A percentile compares a stretch with the other conserved stretches of the same genome.
phyloP scores from a whole-genome alignment of 2,113 vertebrate genomes.

The Odocoileus virginianus region DNA sequence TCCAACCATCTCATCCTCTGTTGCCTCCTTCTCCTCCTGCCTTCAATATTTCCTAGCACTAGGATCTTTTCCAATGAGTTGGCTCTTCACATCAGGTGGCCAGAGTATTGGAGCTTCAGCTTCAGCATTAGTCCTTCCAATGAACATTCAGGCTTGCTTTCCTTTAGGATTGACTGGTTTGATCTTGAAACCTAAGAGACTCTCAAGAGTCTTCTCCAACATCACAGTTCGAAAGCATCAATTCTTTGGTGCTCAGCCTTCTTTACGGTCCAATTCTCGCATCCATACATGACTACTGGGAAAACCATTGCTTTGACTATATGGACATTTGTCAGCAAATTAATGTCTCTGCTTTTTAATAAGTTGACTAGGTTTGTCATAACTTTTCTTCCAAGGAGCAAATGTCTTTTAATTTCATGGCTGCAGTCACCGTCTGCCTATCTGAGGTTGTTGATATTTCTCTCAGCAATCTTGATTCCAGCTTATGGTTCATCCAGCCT shows the following conservation, averaged over 20 bases:
- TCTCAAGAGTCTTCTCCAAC: not conserved
- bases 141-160: not conserved
- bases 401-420: not conserved
- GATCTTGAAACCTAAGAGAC: not conserved
- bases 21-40: not conserved
- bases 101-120: not conserved
- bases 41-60: not conserved
- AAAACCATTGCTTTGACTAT: not conserved
- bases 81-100: not conserved
- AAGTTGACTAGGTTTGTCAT: not conserved
- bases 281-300: not conserved
- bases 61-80: not conserved
- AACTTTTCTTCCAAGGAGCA: not conserved
- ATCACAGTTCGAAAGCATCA: rapidly evolving
- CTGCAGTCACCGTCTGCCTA: not conserved
- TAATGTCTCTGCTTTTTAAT: not conserved
- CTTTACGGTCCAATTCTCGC: not conserved
- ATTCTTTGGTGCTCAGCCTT: rapidly evolving
- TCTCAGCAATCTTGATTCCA: not conserved
- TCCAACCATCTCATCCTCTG: not conserved
- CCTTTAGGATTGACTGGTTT: not conserved
- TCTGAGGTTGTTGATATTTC: not conserved
- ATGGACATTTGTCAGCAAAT: not conserved
- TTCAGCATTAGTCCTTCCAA: not conserved
- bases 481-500: not conserved